Conservation (phyloP, 2,888 invertebrate genomes). For the Anticlea derivata region DNA sequence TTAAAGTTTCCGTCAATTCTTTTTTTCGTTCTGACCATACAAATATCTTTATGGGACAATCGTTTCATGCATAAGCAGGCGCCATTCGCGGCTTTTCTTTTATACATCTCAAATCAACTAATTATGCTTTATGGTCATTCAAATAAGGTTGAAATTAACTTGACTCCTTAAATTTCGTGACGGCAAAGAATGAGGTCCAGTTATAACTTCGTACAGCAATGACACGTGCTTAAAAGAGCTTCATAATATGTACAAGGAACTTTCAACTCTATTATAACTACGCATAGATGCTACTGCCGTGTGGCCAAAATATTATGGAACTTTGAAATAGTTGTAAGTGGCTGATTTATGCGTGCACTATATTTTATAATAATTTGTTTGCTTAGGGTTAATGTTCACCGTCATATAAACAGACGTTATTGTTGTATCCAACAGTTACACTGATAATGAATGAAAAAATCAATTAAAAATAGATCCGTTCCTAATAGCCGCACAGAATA, state of each 20-base stretch:
- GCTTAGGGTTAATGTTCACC: background rate
- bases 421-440: too few relatives aligned
- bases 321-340: conserved; percentile 11
- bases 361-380: conserved; percentile 15
- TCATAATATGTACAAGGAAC: conserved; percentile 8
- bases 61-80: conserved; percentile 36
- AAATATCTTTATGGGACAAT: conserved; percentile 40
- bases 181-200: conserved; percentile 43
- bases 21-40: conserved; percentile 39
- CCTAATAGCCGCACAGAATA: too few relatives aligned
- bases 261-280: background rate
- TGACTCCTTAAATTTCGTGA: conserved; percentile 37
- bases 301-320: background rate
- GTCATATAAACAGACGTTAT: background rate
- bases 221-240: conserved; percentile 44
- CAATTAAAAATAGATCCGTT: too few relatives aligned
- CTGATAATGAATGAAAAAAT: too few relatives aligned
- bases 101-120: background rate
- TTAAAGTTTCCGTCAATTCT: background rate
- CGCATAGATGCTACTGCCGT: background rate
- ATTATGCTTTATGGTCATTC: background rate
- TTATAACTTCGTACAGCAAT: conserved; percentile 47
- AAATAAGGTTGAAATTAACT: conserved; percentile 30
- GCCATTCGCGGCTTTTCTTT: conserved; percentile 34
- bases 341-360: conserved; percentile 12